Evolutionary conservation across 35 echinoderm and acorn worm genomes (phyloP).

Genomic region (Ophioderma brevispina): DNA sequence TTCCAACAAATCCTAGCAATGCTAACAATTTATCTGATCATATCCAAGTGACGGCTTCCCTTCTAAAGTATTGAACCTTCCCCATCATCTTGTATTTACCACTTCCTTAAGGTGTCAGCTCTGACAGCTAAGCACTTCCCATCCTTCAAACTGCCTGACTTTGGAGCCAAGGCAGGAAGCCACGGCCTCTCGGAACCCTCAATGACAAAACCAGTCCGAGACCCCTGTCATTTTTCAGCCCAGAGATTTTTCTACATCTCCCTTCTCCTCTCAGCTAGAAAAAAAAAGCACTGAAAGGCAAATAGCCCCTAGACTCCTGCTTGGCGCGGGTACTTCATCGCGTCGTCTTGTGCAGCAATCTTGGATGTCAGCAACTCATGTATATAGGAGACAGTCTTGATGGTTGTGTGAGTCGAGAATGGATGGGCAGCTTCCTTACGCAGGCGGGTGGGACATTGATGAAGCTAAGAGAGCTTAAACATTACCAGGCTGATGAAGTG

Average conservation of each 20-base stretch:
- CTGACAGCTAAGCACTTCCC: neutral
- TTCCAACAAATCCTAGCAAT: neutral
- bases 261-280: neutral
- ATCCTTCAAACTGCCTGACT: neutral
- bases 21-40: neutral
- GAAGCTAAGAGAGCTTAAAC: neutral
- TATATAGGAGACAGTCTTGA: too few relatives aligned
- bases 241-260: neutral
- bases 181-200: neutral
- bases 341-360: too few relatives aligned
- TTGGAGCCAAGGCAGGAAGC: conserved; percentile 1
- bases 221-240: neutral
- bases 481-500: neutral
- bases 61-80: neutral
- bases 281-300: neutral
- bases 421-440: neutral
- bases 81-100: neutral
- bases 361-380: too few relatives aligned
- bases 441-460: neutral
- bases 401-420: neutral
- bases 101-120: neutral
- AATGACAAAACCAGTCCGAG: neutral
- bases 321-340: too few relatives aligned
- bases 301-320: neutral
- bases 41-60: neutral